These are phyloP conservation scores for Natator depressus DNA, from an alignment of 2,113 vertebrate genomes.

Conservation along the genomic window DNA sequence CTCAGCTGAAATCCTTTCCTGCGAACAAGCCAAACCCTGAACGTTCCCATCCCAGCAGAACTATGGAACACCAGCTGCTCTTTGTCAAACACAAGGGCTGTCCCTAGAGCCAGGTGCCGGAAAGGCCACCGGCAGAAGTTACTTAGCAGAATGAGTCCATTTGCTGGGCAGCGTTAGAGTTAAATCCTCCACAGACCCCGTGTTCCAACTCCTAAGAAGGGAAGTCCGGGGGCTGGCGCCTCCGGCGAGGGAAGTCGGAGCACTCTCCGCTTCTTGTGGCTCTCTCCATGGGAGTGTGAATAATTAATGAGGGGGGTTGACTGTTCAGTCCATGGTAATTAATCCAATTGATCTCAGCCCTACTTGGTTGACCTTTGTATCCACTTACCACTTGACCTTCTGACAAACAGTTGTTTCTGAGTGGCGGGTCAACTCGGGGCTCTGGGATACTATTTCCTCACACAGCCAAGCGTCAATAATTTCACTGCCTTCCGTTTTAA, in stretches of 20 bases:
- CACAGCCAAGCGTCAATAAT: neutral
- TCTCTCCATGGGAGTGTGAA: neutral
- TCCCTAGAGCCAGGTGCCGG: neutral
- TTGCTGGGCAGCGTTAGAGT: neutral
- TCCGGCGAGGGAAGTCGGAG: neutral
- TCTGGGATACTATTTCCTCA: constrained; percentile 15
- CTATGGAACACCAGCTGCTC: accelerated
- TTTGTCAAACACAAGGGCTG: neutral
- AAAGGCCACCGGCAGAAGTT: accelerated
- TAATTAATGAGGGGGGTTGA: constrained; percentile 17
- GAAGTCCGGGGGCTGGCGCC: neutral
- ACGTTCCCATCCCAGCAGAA: neutral
- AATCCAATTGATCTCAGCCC: constrained; percentile 12
- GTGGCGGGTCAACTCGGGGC: neutral
- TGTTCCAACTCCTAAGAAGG: neutral
- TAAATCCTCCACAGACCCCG: neutral
- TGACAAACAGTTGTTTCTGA: constrained; percentile 3
- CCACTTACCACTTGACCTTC: constrained; percentile 14
- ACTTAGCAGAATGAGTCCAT: neutral
- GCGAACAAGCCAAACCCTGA: neutral
- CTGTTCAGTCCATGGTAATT: neutral
- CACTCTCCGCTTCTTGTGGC: neutral
- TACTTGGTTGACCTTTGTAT: neutral
- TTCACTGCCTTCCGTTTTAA: neutral
- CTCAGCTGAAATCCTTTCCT: neutral